Base-by-base conservation (phyloP, 2,113 vertebrate species). In the Rattus norvegicus region DNA sequence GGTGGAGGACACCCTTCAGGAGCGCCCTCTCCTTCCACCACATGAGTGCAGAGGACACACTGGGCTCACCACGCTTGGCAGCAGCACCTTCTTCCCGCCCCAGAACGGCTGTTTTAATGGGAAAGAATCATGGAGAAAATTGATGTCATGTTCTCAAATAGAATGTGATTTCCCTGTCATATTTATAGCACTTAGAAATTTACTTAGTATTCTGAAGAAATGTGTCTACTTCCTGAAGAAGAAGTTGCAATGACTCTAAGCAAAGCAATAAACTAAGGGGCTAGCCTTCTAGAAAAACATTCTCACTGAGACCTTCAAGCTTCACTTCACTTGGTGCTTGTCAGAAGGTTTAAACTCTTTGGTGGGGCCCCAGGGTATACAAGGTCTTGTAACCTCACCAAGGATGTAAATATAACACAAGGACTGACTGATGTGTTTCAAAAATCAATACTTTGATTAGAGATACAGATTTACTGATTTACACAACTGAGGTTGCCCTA, bases 161-260 rank as follows among this genome's bases (percentile, higher is more conserved):
- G 26, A 63, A 49, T 72, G 52, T 49, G 63, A 79, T 89, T 92
- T 79, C 47, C 47, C 1, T 88, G 22, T 69, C 52, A 77, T 56
- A 76, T 91, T 52, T 72, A 65, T 24, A 84, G 54, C 47, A 84
- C 13, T 83, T 84, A 20, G 16, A 79, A 83, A 93, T 67, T 91
- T 77, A 88, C 65, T 49, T 72, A 88, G 79, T 59, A 20, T 17
- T 93, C 69, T 88, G 90, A 88, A 83, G 54, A 91, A 89, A 89
- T 4, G 54, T 47, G 24, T 28, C 1, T 5, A 59, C 63, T 65
- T 95, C 59, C 84, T 36, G 90, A 76, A 94, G 88, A 77, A 72
- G 54, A 47, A 88, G 70, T 1, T 81, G 59, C 86, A 61, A 49
- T 36, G 30, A 72, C 77, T 72, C 52, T 59, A 12, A 76, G 59